These are phyloP conservation scores for Hippoglossus stenolepis DNA, from an alignment of 2,113 vertebrate genomes.

Conservation along the genomic window DNA sequence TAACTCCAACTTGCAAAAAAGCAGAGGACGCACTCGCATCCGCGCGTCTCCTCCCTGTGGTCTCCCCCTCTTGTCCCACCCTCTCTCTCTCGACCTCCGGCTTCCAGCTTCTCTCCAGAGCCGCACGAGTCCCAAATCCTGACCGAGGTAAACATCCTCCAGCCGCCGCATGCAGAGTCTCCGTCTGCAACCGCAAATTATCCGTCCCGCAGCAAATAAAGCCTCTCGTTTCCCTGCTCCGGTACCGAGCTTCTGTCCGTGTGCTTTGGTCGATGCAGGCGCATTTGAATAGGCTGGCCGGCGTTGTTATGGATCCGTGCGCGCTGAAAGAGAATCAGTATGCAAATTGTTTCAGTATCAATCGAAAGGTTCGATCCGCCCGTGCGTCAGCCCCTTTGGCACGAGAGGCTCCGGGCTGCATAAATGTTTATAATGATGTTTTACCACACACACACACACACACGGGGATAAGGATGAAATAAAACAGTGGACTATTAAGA, in stretches of 20 bases:
- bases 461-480: not conserved
- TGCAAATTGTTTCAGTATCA: slow-evolving; percentile 99
- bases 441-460: slow-evolving; percentile 34
- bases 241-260: slow-evolving; percentile 79
- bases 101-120: slow-evolving; percentile 35
- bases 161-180: slow-evolving; percentile 44
- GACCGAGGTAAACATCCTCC: slow-evolving; percentile 59
- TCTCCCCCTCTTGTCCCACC: slow-evolving; percentile 20
- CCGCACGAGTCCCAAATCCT: slow-evolving; percentile 48
- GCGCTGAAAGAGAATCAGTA: slow-evolving; percentile 97
- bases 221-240: slow-evolving; percentile 69
- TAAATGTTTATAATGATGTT: slow-evolving; percentile 77
- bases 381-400: slow-evolving; percentile 91
- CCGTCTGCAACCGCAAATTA: slow-evolving; percentile 78
- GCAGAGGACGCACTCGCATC: slow-evolving; percentile 34
- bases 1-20: slow-evolving; percentile 51
- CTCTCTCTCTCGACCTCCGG: slow-evolving; percentile 25
- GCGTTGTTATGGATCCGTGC: slow-evolving; percentile 92
- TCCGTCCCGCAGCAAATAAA: slow-evolving; percentile 62
- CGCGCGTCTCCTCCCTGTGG: slow-evolving; percentile 19
- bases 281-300: slow-evolving; percentile 95
- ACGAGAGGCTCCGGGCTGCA: slow-evolving; percentile 79
- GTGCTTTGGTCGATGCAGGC: slow-evolving; percentile 88
- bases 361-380: slow-evolving; percentile 99
- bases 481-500: slow-evolving; percentile 12